A percentile compares a stretch with the other conserved stretches of the same genome.
Evolutionary conservation across 2,797 vertebrate species (phyloP).

Genomic region (Sebastes itinus): DNA sequence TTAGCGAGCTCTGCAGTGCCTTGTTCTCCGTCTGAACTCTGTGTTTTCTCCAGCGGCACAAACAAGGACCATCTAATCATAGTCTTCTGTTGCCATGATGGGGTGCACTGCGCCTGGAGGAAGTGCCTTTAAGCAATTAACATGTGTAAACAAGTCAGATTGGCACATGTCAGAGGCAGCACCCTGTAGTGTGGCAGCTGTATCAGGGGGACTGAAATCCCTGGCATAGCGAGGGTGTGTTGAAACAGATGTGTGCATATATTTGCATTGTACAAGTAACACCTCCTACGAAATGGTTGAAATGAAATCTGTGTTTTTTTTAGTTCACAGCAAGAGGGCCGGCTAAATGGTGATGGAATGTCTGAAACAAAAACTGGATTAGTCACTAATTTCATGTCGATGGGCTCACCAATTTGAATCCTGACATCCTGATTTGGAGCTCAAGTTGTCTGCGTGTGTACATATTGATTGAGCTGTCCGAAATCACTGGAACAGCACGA

Average conservation of each 20-base stretch:
- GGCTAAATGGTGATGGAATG: not conserved
- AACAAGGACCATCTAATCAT: conserved; percentile 58
- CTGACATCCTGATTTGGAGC: not conserved
- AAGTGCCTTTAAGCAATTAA: conserved; percentile 56
- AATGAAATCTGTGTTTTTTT: not conserved
- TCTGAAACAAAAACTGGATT: conserved; percentile 2
- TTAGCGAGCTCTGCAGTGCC: conserved; percentile 25
- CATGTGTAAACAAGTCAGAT: conserved; percentile 51
- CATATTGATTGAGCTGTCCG: not conserved
- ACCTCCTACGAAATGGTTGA: not conserved
- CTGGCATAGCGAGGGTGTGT: not conserved
- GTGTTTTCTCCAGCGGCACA: conserved; percentile 32
- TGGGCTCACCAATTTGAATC: not conserved
- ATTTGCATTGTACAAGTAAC: not conserved
- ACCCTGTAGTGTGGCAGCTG: conserved; percentile 12
- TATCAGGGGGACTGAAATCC: not conserved
- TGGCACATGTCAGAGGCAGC: conserved; percentile 46
- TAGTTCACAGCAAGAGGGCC: conserved; percentile 10
- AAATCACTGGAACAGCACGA: not conserved
- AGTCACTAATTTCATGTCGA: not conserved
- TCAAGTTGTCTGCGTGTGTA: not conserved
- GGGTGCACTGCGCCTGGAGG: not conserved
- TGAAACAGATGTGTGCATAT: not conserved
- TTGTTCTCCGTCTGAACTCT: conserved; percentile 15
- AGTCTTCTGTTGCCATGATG: conserved; percentile 32